A percentile compares a stretch with the other conserved stretches of the same genome.
Evolutionary conservation across 1,140 invertebrate genomes (phyloP).

Genomic region (Lucilia sericata): DNA sequence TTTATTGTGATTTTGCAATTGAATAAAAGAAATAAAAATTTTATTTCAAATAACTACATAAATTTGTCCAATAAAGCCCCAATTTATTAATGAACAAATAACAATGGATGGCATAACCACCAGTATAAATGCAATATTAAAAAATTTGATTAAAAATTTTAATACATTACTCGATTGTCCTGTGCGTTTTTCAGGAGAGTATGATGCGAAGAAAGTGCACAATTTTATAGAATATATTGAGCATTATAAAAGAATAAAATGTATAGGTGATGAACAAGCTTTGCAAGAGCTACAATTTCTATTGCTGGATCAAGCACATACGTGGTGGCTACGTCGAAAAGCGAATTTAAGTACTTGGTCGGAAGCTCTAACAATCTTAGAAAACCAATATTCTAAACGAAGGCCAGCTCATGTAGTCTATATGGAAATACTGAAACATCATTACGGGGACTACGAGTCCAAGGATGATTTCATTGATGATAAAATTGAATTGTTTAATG

Average conservation of each 20-base stretch:
- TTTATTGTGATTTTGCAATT: no score
- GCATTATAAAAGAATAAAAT: conserved; percentile 3
- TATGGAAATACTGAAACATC: conserved; percentile 14
- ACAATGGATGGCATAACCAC: background rate
- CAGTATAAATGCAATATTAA: background rate
- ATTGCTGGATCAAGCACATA: background rate
- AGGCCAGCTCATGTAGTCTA: conserved; percentile 8
- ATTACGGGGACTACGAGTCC: background rate
- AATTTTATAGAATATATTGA: conserved; percentile 37
- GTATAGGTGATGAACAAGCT: conserved; percentile 35
- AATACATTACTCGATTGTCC: conserved; percentile 33
- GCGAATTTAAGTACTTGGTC: background rate
- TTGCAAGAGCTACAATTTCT: background rate
- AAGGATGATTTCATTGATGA: conserved; percentile 19
- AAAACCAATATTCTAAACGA: conserved; percentile 4
- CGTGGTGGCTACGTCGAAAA: conserved; percentile 19
- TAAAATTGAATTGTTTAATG: conserved; percentile 25
- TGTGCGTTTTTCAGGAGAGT: background rate
- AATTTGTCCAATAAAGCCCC: no score
- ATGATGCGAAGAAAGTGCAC: background rate
- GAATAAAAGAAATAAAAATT: no score
- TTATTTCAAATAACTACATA: no score
- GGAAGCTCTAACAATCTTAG: background rate
- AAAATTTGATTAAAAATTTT: background rate
- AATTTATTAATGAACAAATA: background rate